phyloP scores from a whole-genome alignment of 2,797 vertebrate species.

The Macropodus opercularis region DNA sequence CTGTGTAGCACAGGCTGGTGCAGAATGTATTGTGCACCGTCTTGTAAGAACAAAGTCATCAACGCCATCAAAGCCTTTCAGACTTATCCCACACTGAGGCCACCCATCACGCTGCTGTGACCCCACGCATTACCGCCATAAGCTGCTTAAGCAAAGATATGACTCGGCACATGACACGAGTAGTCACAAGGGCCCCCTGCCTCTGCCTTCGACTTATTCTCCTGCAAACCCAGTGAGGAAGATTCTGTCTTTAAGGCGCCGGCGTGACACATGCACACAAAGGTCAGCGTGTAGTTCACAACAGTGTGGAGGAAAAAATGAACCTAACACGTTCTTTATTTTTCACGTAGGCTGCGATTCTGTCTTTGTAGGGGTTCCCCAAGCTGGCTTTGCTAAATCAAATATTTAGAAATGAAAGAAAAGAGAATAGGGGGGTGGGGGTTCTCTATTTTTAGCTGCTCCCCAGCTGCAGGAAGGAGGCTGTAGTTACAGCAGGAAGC shows the following conservation, averaged over 20 bases:
- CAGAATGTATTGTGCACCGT: constrained; percentile 14
- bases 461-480: constrained; percentile 22
- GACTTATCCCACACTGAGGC: constrained; percentile 31
- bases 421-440: constrained; percentile 11
- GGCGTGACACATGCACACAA: background rate
- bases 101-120: constrained; percentile 34
- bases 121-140: background rate
- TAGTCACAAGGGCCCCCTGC: constrained; percentile 51
- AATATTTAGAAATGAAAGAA: constrained; percentile 60
- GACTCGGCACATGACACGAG: constrained; percentile 56
- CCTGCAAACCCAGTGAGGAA: constrained; percentile 25
- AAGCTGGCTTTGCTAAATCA: constrained; percentile 52
- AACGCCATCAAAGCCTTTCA: constrained; percentile 54
- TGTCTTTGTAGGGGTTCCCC: constrained; percentile 47
- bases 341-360: constrained; percentile 44
- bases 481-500: constrained; percentile 7
- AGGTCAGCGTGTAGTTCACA: constrained; percentile 8
- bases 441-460: constrained; percentile 52
- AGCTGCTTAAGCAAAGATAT: constrained; percentile 56
- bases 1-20: constrained; percentile 41
- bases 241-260: constrained; percentile 15
- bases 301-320: constrained; percentile 18
- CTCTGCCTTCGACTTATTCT: background rate
- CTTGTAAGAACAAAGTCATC: constrained; percentile 27
- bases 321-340: constrained; percentile 20